phyloP scores from a whole-genome alignment of 2,113 vertebrate genomes.

The Pleuronectes platessa region DNA sequence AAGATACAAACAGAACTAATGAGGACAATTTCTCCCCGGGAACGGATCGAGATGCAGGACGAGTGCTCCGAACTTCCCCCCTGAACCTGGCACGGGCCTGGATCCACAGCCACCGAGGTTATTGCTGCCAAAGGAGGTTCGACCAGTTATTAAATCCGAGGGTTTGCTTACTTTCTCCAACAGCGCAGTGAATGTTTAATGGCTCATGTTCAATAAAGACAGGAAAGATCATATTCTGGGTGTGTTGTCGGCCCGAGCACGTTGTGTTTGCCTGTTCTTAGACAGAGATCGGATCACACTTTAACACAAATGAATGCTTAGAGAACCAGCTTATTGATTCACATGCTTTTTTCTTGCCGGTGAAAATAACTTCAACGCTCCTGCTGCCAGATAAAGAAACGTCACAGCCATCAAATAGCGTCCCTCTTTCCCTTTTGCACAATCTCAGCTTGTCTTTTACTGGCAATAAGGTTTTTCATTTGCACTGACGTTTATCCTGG shows the following conservation, averaged over 20 bases:
- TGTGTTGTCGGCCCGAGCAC: background rate
- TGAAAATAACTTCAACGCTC: background rate
- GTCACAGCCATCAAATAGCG: no score
- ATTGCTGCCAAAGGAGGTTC: conserved; percentile 2
- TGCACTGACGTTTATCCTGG: background rate
- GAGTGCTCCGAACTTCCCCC: background rate
- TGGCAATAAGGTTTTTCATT: background rate
- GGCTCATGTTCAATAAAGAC: conserved; percentile 5
- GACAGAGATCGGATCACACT: background rate
- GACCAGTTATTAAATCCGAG: conserved; percentile 8
- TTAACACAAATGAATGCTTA: background rate
- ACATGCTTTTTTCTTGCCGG: background rate
- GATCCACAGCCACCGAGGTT: background rate
- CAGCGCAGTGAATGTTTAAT: conserved; percentile 8
- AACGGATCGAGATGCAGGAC: background rate
- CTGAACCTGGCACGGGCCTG: background rate
- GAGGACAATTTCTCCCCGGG: background rate
- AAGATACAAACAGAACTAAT: conserved; percentile 18
- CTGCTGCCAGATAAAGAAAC: background rate
- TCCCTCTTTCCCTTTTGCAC: background rate
- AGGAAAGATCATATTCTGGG: conserved; percentile 7
- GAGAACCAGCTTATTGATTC: background rate
- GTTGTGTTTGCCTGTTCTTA: background rate
- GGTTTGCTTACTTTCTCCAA: background rate
- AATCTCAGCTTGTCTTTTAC: background rate